Evolutionary conservation across 2,113 vertebrate genomes (phyloP), one percentile per base, ranked within the genome.

Genomic region (Sula dactylatra): DNA sequence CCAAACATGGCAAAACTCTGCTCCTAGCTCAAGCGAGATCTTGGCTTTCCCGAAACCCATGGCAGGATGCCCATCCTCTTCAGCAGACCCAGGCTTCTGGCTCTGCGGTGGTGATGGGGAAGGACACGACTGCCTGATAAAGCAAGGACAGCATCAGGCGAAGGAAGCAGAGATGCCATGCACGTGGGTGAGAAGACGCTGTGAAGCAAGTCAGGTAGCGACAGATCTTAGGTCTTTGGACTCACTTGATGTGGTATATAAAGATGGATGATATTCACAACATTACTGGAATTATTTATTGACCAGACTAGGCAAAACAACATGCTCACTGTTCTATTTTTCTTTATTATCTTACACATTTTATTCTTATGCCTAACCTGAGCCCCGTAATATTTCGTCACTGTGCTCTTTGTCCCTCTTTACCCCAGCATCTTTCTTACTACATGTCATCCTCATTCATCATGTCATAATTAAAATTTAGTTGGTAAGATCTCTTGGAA

Each of bases 401-500:
- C 59, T 66, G 7, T 62, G 55, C 26, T 79, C 84, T 74, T 91
- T 90, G 54, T 71, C 77, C 26, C 10, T 88, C 59, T 94, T 71
- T 80, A 86, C 38, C 29, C 54, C 26, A 47, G 29, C 26, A 45
- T 86, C 52, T 82, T 78, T 79, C 40, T 62, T 82, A 47, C 7
- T 56, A 79, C 5, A 2, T 76, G 73, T 72, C 73, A 87, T 45
- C 31, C 31, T 79, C 70, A 87, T 95, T 94, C 25, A 31, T 94
- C 91, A 91, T 80, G 74, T 93, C 70, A 44, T 90, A 93, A 62
- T 89, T 95, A 86, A 94, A 95, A 91, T 82, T 80, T 90, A 80
- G 49, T 80, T 1, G 2, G 34, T 17, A 93, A 70, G 26, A 80
- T 80, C 62, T 76, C 64, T 66, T 72, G n/a, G 58, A 94, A 82